phyloP scores from a whole-genome alignment of 2,888 invertebrate species.

The Drosophila imparisetae region DNA sequence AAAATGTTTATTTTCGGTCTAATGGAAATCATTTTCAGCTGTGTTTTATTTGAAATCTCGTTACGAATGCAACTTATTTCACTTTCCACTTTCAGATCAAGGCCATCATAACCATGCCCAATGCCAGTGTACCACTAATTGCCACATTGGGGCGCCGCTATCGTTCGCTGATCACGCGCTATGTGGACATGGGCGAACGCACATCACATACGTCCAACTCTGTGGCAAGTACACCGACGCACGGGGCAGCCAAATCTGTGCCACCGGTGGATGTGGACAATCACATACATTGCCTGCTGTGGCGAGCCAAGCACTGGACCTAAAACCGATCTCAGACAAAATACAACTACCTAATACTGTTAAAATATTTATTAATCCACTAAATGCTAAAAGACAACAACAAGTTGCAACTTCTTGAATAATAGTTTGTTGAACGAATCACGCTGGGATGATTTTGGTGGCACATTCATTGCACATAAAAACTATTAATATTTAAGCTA shows the following conservation, averaged over 20 bases:
- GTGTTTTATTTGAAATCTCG: not conserved
- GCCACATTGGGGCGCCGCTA: conserved; percentile 94
- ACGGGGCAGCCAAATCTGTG: conserved; percentile 67
- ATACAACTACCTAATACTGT: conserved; percentile 32
- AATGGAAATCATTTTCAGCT: not conserved
- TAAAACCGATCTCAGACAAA: conserved; percentile 67
- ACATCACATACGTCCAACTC: conserved; percentile 32
- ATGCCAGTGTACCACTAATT: conserved; percentile 85
- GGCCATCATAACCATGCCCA: conserved; percentile 87
- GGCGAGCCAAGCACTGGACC: conserved; percentile 84
- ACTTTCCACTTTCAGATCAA: conserved; percentile 85
- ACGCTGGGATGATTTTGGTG: conserved; percentile 29
- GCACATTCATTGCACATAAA: conserved; percentile 29
- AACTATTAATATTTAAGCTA: conserved; percentile 32
- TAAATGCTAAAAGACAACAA: conserved; percentile 1
- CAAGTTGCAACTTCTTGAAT: conserved; percentile 5
- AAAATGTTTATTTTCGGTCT: not conserved
- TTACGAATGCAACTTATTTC: not conserved
- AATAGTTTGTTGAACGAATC: conserved; percentile 17
- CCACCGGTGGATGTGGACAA: conserved; percentile 81
- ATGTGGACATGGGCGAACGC: conserved; percentile 85
- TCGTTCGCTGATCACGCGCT: conserved; percentile 89
- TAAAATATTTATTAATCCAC: conserved; percentile 51
- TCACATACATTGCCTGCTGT: conserved; percentile 83
- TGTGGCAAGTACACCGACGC: conserved; percentile 67